Evolutionary conservation across 64 coral and sea anemone genomes (phyloP).

Genomic region (Orbicella faveolata): DNA sequence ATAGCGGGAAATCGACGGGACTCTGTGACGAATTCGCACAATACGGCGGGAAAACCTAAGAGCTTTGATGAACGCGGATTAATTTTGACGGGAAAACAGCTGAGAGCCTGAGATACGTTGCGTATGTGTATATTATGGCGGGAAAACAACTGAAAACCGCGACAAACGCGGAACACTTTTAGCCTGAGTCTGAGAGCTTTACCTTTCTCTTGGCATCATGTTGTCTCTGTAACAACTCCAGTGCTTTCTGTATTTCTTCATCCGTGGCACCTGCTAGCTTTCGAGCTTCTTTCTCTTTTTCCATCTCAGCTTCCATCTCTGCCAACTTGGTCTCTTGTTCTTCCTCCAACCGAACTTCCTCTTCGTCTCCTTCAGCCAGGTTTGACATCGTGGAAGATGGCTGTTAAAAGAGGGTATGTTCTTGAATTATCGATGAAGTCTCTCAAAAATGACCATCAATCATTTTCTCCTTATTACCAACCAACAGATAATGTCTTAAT

Average conservation of each 20-base stretch:
- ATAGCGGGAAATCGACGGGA: no score
- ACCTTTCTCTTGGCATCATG: constrained; percentile 90
- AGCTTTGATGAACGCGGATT: background rate
- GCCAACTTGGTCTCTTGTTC: constrained; percentile 77
- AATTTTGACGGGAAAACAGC: background rate
- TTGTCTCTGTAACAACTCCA: constrained; percentile 73
- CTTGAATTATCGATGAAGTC: no score
- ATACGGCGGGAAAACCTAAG: background rate
- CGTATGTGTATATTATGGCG: no score
- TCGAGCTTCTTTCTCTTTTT: constrained; percentile 72
- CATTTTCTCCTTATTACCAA: no score
- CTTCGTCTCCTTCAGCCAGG: constrained; percentile 69
- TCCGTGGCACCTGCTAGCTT: constrained; percentile 79
- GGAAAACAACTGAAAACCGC: no score
- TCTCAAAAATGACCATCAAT: no score
- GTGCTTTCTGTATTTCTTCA: constrained; percentile 63
- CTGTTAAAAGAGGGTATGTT: background rate
- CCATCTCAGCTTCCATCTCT: constrained; percentile 86
- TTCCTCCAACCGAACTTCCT: constrained; percentile 77
- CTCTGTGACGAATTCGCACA: no score
- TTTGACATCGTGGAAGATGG: constrained; percentile 49
- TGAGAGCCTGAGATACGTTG: background rate
- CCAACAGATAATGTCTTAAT: no score
- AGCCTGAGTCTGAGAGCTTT: background rate
- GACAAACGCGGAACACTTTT: no score